These are phyloP conservation scores for Scylla paramamosain DNA, from an alignment of 1,140 invertebrate genomes.

Conservation along the genomic window DNA sequence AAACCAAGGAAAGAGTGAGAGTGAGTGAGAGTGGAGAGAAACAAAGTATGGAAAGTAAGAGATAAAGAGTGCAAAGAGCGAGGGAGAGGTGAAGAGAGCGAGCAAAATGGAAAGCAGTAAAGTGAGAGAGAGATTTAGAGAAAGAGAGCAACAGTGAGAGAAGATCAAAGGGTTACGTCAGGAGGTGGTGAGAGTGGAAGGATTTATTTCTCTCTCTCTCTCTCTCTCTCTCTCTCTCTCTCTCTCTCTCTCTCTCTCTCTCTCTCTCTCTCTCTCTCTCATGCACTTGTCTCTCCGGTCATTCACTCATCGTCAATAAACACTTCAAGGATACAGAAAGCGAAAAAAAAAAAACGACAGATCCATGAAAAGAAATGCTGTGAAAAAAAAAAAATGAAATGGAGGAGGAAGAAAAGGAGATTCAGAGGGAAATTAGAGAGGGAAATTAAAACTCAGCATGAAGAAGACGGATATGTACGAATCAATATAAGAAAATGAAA, in stretches of 20 bases:
- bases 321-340: neutral
- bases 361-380: neutral
- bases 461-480: neutral
- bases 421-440: neutral
- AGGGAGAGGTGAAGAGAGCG: neutral
- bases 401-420: neutral
- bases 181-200: neutral
- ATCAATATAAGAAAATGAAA: neutral
- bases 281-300: neutral
- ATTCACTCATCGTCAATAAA: neutral
- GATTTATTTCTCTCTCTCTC: neutral
- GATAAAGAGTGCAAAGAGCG: neutral
- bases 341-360: neutral
- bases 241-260: slow-evolving; percentile 66
- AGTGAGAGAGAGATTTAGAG: neutral
- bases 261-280: slow-evolving; percentile 65
- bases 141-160: neutral
- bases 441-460: neutral
- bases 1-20: neutral
- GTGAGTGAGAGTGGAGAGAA: no score
- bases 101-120: neutral
- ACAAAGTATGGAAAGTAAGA: neutral
- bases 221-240: slow-evolving; percentile 58
- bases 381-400: neutral
- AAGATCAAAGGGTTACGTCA: slow-evolving; percentile 13